Evolutionary conservation across 2,113 vertebrate genomes (phyloP).

Genomic region (Ptilonorhynchus violaceus): DNA sequence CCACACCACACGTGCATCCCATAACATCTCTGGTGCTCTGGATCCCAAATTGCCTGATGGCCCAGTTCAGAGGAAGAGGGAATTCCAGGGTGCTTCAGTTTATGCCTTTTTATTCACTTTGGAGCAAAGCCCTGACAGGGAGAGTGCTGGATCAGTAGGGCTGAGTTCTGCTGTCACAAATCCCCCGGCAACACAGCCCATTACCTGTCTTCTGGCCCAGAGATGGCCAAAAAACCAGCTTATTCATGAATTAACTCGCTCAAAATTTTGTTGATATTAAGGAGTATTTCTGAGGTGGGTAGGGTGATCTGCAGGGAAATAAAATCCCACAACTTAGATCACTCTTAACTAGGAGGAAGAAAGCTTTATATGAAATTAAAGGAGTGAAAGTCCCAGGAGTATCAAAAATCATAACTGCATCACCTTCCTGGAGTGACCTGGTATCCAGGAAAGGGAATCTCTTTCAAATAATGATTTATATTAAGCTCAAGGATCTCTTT

Average conservation of each 20-base stretch:
- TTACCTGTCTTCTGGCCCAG: neutral
- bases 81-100: neutral
- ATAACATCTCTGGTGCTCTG: fast-evolving
- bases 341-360: neutral
- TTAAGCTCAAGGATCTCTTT: neutral
- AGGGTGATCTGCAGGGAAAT: neutral
- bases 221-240: neutral
- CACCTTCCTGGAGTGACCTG: neutral
- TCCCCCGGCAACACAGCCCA: neutral
- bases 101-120: neutral
- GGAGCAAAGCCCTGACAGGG: neutral
- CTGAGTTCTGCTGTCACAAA: neutral
- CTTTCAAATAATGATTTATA: neutral
- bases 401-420: neutral
- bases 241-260: neutral
- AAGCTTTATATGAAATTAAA: neutral
- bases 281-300: neutral
- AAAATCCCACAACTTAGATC: neutral
- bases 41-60: neutral
- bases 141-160: neutral
- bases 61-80: neutral
- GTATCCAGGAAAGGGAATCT: neutral
- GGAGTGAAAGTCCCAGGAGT: neutral
- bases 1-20: fast-evolving
- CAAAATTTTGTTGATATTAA: neutral